Percentiles rank a stretch among this genome's conserved stretches.
phyloP scores from a whole-genome alignment of 2,888 invertebrate species.

The Temnothorax ravouxi region DNA sequence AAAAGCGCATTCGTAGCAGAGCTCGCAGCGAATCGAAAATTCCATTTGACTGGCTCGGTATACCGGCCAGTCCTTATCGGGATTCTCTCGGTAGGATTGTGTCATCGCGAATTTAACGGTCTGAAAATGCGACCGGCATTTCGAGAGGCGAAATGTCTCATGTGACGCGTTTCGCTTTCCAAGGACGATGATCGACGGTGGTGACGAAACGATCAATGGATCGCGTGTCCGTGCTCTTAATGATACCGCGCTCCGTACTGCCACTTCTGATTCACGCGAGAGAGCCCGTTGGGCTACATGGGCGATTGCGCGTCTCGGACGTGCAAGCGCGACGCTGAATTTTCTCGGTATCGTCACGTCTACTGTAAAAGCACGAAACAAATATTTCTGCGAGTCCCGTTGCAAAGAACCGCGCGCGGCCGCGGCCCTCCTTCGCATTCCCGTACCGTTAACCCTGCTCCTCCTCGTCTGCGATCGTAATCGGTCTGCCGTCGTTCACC shows the following conservation, averaged over 20 bases:
- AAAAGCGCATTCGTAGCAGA: not conserved
- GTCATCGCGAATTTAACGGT: slow-evolving; percentile 2
- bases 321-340: not conserved
- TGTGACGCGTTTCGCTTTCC: slow-evolving; percentile 70
- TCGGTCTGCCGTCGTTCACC: slow-evolving; percentile 10
- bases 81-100: not conserved
- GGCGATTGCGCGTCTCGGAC: not conserved
- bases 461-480: not conserved
- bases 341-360: slow-evolving; percentile 24
- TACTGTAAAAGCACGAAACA: not conserved
- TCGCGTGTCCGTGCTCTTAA: slow-evolving; percentile 1
- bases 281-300: not conserved
- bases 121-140: slow-evolving; percentile 14
- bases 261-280: slow-evolving; percentile 8
- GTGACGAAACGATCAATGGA: slow-evolving; percentile 63
- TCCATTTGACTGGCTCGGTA: too few relatives aligned
- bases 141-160: not conserved
- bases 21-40: not conserved
- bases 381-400: slow-evolving; percentile 42
- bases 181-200: slow-evolving; percentile 64
- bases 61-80: not conserved
- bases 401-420: not conserved
- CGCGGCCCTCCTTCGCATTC: not conserved
- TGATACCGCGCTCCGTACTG: too few relatives aligned
- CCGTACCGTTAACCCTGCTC: slow-evolving; percentile 54